Evolutionary conservation across 1,140 invertebrate species (phyloP), one percentile per base, ranked within the genome.

Genomic region (Drosophila tropicalis): DNA sequence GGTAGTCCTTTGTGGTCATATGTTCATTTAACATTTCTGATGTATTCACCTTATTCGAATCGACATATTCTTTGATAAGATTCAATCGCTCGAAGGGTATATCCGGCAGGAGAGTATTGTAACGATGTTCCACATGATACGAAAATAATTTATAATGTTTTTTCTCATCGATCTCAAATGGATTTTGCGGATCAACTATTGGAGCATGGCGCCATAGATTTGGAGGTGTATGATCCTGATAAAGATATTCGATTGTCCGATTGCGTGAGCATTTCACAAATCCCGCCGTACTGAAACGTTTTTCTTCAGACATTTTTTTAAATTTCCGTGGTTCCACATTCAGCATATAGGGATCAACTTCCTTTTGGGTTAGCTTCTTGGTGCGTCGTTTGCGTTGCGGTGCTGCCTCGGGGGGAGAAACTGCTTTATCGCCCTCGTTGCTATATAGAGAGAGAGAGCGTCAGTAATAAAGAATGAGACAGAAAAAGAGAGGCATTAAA

Each of bases 111-210:
- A 91, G 74, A 0, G 91, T 92, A 44, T 92, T 92, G 22, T 92
- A 92, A 22, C 91, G 74, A 47, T 91, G 91, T 69, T 92, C 91
- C 0, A 87, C 72, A 62, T 90, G 81, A 36, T 92, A 89, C 1
- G 90, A 83, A 25, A 86, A 92, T n/a, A 92, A 15, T 55, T 91
- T 89, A 44, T 92, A 92, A 39, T 92, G 90, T 34, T 90, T 80
- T 62, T 92, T 92, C 5, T 90, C 82, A 40, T 92, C 91, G 12
- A 40, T 36, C 1, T 92, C 90, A n/a, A 72, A 68, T 2, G 90
- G 76, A 69, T 92, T 91, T 3, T 76, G 73, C 0, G 82, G 79
- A 64, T 92, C 91, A 12, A 90, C 62, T 5, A 92, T 84, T 1
- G 70, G 58, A 1, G 86, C 77, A 60, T 89, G 56, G 1, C 62